A percentile compares a stretch with the other conserved stretches of the same genome.
Conservation (phyloP, 2,797 vertebrate species). For the Rhinoraja longicauda region DNA sequence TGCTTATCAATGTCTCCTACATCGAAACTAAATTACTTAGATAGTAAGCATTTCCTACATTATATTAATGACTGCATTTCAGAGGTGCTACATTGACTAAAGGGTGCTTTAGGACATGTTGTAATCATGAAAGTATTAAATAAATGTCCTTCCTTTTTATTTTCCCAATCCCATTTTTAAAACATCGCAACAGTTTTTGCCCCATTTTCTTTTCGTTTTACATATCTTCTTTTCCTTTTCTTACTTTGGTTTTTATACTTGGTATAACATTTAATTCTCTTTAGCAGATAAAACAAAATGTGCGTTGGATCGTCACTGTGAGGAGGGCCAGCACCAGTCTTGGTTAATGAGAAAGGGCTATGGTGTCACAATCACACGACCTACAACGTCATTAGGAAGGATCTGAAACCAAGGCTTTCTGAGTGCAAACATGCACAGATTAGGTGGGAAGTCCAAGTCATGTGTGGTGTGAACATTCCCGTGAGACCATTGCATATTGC, state of each 20-base stretch:
- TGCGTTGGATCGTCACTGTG: too few relatives aligned
- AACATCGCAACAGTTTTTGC: not conserved
- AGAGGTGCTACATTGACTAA: not conserved
- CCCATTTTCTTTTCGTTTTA: not conserved
- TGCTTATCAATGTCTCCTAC: not conserved
- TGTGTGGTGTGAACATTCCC: too few relatives aligned
- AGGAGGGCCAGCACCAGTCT: too few relatives aligned
- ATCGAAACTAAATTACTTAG: conserved; percentile 3
- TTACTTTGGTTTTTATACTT: not conserved
- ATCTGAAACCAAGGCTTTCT: too few relatives aligned
- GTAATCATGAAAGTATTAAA: not conserved
- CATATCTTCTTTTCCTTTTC: not conserved
- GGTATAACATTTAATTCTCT: not conserved
- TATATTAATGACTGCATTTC: not conserved
- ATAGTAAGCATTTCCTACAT: not conserved
- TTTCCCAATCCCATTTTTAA: not conserved
- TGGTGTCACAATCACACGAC: too few relatives aligned
- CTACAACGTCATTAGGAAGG: too few relatives aligned
- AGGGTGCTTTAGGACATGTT: not conserved
- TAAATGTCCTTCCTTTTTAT: not conserved
- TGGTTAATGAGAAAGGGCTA: too few relatives aligned
- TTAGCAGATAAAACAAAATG: too few relatives aligned
- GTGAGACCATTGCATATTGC: too few relatives aligned
- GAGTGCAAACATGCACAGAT: too few relatives aligned
- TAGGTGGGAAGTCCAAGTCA: too few relatives aligned